Base-by-base conservation (phyloP, 2,888 invertebrate species). In the Tipula vernalis region DNA sequence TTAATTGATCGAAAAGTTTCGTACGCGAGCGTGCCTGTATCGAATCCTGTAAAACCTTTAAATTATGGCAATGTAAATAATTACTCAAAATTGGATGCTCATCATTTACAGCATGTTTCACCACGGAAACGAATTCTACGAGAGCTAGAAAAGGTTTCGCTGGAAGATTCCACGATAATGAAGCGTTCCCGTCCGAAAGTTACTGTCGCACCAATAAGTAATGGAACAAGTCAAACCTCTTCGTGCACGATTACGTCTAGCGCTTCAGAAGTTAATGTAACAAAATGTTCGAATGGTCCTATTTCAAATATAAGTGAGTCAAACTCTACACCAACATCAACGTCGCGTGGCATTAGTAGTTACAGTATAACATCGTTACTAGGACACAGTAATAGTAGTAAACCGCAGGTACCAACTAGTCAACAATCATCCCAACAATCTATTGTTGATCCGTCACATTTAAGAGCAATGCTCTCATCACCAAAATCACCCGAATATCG, bases 281-380 rank as follows among this genome's bases (percentile, higher is more conserved):
- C 84, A 84, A 84, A 84, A 84, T 84, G 84, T 41, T 84, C 87
- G 10, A 83, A 88, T 88, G 86, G 89, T 89, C 87, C 89, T 44
- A 89, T 90, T 85, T 89, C 91, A 6, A 86, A 36, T 86, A 57
- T n/a, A 42, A 86, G 39, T 57, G 36, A 86, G 51, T 86, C 41
- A 36, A 87, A 86, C 85, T n/a, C 71, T 44, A 36, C 86, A 85
- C 15, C 86, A 28, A 85, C 71, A 42, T n/a, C 85, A 36, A 57
- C 83, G 41, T 87, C 91, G n/a, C 90, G 91, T 87, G 92, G 94
- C 89, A 93, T 94, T 88, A 95, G 95, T 91, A 96, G 95, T 90
- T 96, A 96, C 92, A 96, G 96, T 92, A 97, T 97, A 91, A 96
- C 96, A 90, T 96, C 96, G 88, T 93, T 97, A 90, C 92, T 97